A percentile compares a stretch with the other conserved stretches of the same genome.
phyloP scores from a whole-genome alignment of 2,888 invertebrate genomes.

The Rhagonycha lutea region DNA sequence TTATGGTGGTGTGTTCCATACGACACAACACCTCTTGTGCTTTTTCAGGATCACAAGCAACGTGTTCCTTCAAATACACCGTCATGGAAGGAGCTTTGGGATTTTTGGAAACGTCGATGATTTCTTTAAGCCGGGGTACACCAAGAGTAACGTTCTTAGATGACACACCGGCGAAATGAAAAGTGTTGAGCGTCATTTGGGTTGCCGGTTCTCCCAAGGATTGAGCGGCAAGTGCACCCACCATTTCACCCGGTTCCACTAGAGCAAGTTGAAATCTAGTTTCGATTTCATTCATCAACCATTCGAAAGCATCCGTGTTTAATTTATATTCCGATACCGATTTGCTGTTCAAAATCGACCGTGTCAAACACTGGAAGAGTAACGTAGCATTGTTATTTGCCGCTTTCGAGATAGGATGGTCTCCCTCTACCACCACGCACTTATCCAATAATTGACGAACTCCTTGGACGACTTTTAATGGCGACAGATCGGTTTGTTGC shows the following conservation, averaged over 20 bases:
- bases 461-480: slow-evolving; percentile 87
- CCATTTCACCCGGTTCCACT: slow-evolving; percentile 89
- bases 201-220: slow-evolving; percentile 60
- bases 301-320: slow-evolving; percentile 96
- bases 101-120: slow-evolving; percentile 98
- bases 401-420: slow-evolving; percentile 92
- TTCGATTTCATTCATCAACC: slow-evolving; percentile 99
- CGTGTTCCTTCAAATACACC: slow-evolving; percentile 96
- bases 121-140: slow-evolving; percentile 74
- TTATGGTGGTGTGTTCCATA: slow-evolving; percentile 95
- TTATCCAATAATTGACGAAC: slow-evolving; percentile 88
- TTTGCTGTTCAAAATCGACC: slow-evolving; percentile 94
- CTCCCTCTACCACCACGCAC: slow-evolving; percentile 91
- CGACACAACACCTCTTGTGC: slow-evolving; percentile 98
- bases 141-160: too few species aligned
- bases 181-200: too few species aligned
- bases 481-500: slow-evolving; percentile 91
- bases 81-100: slow-evolving; percentile 99
- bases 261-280: slow-evolving; percentile 97
- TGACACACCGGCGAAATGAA: too few species aligned
- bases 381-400: slow-evolving; percentile 98
- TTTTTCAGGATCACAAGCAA: slow-evolving; percentile 96
- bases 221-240: slow-evolving; percentile 99
- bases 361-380: slow-evolving; percentile 91
- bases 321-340: slow-evolving; percentile 94